These are phyloP conservation scores for Drosophila atroscutellata DNA, from an alignment of 2,888 invertebrate species.

Conservation along the genomic window DNA sequence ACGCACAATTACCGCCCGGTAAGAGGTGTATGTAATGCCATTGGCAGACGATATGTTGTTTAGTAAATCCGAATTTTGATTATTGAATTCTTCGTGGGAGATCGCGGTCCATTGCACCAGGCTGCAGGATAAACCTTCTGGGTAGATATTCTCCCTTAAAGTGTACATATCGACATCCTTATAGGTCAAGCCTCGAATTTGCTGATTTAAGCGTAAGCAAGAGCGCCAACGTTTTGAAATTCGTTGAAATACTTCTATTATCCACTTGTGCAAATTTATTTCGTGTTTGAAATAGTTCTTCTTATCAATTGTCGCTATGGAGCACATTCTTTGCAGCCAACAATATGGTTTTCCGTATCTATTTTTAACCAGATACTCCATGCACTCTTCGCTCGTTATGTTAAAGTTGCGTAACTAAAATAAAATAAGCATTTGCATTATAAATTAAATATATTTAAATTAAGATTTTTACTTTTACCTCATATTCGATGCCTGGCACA, in stretches of 20 bases:
- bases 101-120: constrained; percentile 90
- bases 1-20: constrained; percentile 91
- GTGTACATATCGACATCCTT: constrained; percentile 79
- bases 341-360: constrained; percentile 93
- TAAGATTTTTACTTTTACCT: constrained; percentile 33
- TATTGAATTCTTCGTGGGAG: constrained; percentile 87
- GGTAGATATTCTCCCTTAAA: constrained; percentile 68
- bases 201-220: constrained; percentile 91
- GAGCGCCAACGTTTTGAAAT: constrained; percentile 91
- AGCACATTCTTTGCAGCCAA: constrained; percentile 96
- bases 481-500: constrained; percentile 63
- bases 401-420: constrained; percentile 47
- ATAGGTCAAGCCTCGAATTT: constrained; percentile 87
- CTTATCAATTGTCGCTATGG: constrained; percentile 90
- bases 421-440: neutral
- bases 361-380: constrained; percentile 62
- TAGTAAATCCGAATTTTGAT: constrained; percentile 54
- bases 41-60: constrained; percentile 33
- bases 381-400: constrained; percentile 44
- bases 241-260: constrained; percentile 91
- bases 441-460: neutral
- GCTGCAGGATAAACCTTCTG: constrained; percentile 86
- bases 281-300: constrained; percentile 56
- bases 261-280: constrained; percentile 86
- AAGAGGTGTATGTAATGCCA: constrained; percentile 89